Conservation (phyloP, 2,888 invertebrate species). For the Epiperipatus broadwayi region DNA sequence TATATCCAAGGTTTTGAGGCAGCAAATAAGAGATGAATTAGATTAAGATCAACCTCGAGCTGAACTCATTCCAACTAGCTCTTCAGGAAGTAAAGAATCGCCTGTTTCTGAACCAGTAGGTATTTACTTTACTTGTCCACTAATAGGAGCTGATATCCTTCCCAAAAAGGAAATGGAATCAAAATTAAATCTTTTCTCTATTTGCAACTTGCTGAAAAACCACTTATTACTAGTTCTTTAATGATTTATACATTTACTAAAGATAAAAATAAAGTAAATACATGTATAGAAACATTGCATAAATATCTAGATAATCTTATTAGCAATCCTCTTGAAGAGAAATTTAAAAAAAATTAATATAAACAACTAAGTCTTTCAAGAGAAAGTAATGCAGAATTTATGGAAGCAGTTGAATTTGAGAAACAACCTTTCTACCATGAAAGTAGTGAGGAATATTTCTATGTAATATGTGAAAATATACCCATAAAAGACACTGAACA, state of each 20-base stretch:
- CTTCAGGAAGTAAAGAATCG: no score
- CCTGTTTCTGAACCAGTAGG: no score
- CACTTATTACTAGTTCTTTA: slow-evolving; percentile 64
- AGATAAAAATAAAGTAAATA: slow-evolving; percentile 35
- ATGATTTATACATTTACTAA: slow-evolving; percentile 78
- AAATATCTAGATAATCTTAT: slow-evolving; percentile 81
- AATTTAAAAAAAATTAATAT: slow-evolving; percentile 73
- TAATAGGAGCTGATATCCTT: slow-evolving; percentile 49
- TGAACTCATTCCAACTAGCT: no score
- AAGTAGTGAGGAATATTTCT: slow-evolving; percentile 40
- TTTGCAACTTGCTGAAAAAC: slow-evolving; percentile 56
- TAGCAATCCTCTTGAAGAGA: slow-evolving; percentile 61
- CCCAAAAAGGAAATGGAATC: slow-evolving; percentile 61
- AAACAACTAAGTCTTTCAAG: slow-evolving; percentile 57
- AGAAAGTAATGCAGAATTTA: slow-evolving; percentile 58
- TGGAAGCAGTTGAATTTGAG: slow-evolving; percentile 62
- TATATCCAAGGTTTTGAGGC: no score
- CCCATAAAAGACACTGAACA: slow-evolving; percentile 5
- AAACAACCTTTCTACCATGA: slow-evolving; percentile 37
- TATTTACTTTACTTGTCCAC: slow-evolving; percentile 41
- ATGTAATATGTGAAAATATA: slow-evolving; percentile 39
- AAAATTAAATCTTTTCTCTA: slow-evolving; percentile 61
- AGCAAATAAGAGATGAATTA: no score
- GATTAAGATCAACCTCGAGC: no score
- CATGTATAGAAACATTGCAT: slow-evolving; percentile 62